Evolutionary conservation across 2,113 vertebrate species (phyloP), one percentile per base, ranked within the genome.

Genomic region (Ancistrus triradiatus): DNA sequence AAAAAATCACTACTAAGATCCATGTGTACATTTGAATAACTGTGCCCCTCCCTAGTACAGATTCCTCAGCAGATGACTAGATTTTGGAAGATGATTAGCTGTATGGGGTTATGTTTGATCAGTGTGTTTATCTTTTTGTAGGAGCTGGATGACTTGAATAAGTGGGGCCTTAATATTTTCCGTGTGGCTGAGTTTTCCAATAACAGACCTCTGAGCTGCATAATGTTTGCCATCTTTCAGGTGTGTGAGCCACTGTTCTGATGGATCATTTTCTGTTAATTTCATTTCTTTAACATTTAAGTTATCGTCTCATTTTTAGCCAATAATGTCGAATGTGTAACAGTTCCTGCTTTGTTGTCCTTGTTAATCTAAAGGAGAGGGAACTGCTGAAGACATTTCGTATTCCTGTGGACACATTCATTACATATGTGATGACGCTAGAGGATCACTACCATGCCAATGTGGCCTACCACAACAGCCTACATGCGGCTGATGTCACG

Each of bases 81-180:
- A 1, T 61, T 8, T 55, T 21, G 25, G 44, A 53, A 2, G 2
- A 15, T 7, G 3, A 27, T 37, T n/a, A 22, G 3, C n/a, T 2
- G 7, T 4, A 38, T 51, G 37, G 27, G 10, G 11, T 27, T 25
- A 24, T 47, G 42, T n/a, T 49, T 9, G 13, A 24, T 18, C 1
- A 28, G 1, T 17, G 25, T 59, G 1, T 44, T n/a, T 40, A 43
- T 69, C 31, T 67, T 21, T 61, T 35, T 59, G 46, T 77, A 95
- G 93, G 93, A 95, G 77, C 82, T 95, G 80, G 87, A 92, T 42
- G 90, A 92, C 81, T 85, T 95, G 74, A 93, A 92, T 83, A 95
- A 88, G 80, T 95, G 93, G 93, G 93, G 93, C 83, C 92, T 95
- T 87, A 95, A 95, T 84, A 95, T 95, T 82, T 95, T 95, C 70